Base-by-base conservation (phyloP, 2,888 invertebrate species). In the Thera obeliscata region DNA sequence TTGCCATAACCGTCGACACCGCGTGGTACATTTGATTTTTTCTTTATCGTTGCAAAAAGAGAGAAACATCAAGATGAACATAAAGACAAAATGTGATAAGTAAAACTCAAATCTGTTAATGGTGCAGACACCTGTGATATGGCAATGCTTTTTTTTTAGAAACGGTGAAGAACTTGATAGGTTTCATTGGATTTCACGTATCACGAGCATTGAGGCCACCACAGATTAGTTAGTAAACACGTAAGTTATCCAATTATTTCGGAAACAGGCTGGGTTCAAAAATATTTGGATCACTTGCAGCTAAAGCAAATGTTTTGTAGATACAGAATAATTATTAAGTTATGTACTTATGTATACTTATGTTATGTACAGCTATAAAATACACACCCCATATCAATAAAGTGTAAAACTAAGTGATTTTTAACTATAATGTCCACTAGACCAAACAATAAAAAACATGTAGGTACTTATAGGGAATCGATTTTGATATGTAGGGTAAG, bases 21-120 rank as follows among this genome's bases (percentile, higher is more conserved):
- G 98, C 98, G 95, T 97, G 97, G 96, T 97, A 98, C 97, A 98
- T 97, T 96, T 97, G 97, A 95, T 97, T 97, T 95, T 95, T 95
- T 95, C 95, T 95, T 94, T 92, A 92, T 89, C 85, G 94, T 94
- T 94, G 94, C 94, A 94, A 94, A 94, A 94, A 95, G 94, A 91
- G 87, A 94, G 90, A 94, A 94, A 92, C 90, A 94, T 78, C 88
- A 89, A 91, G 84, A 90, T 92, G 89, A 93, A 92, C 87, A 91
- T 84, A 89, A 89, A 85, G 79, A 78, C 79, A 80, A 81, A 22
- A 84, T 78, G 82, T 83, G 86, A 79, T 79, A 56, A 80, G 77
- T 76, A 77, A 79, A 73, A 74, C 70, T 72, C 50, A 73, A 79
- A 76, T 79, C 72, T 78, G 61, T 76, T 68, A 76, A 78, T 81